These are phyloP conservation scores for Triplophysa yarkandensis DNA, from an alignment of 2,797 vertebrate genomes.

Conservation along the genomic window DNA sequence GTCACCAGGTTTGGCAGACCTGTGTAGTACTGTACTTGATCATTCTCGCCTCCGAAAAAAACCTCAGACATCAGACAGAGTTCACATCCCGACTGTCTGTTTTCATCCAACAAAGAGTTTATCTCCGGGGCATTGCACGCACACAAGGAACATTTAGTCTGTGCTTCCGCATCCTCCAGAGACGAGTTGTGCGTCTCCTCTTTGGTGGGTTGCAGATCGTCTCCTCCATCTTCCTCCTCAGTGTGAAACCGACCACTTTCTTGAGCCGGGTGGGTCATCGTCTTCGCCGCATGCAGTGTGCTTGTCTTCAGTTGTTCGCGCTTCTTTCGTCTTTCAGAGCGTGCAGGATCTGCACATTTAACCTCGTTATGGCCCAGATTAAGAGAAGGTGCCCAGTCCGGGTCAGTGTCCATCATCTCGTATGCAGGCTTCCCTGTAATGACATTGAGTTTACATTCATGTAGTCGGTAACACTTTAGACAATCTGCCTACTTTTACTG, in stretches of 20 bases:
- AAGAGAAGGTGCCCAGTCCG: conserved; percentile 9
- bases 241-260: background rate
- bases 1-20: background rate
- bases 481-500: too few relatives aligned
- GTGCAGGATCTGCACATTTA: background rate
- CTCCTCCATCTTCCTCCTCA: too few relatives aligned
- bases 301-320: background rate
- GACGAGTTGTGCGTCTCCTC: too few relatives aligned
- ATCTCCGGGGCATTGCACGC: background rate
- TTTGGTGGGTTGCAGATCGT: too few relatives aligned
- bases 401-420: conserved; percentile 16
- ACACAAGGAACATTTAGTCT: background rate
- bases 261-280: background rate
- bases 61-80: background rate
- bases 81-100: background rate
- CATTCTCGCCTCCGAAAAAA: background rate
- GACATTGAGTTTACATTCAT: background rate
- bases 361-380: background rate
- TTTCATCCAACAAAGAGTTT: background rate
- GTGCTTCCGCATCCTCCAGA: background rate
- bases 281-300: background rate
- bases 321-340: too few relatives aligned
- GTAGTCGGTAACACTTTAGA: too few relatives aligned
- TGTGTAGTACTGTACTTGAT: background rate
- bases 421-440: background rate